These are phyloP conservation scores for Gallinago stenura DNA, from an alignment of 2,797 vertebrate species.

Conservation along the genomic window DNA sequence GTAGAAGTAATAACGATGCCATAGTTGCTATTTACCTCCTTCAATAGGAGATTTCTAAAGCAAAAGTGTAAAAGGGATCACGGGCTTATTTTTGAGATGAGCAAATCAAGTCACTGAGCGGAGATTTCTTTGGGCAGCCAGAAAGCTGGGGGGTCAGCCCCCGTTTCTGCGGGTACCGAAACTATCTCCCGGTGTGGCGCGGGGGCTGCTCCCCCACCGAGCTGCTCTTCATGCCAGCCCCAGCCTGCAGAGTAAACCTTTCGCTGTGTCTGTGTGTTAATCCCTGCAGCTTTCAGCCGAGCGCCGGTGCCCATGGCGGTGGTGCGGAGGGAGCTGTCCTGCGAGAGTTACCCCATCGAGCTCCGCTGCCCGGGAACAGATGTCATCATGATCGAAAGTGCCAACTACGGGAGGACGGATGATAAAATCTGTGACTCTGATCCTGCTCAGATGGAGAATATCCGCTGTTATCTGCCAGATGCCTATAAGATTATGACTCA, in stretches of 20 bases:
- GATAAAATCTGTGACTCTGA: slow-evolving; percentile 99
- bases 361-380: slow-evolving; percentile 98
- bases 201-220: not conserved
- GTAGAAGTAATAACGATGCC: not conserved
- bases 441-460: slow-evolving; percentile 99
- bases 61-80: not conserved
- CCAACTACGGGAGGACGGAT: slow-evolving; percentile 98
- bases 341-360: slow-evolving; percentile 98
- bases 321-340: slow-evolving; percentile 96
- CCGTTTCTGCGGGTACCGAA: not conserved
- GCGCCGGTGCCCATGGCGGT: slow-evolving; percentile 97
- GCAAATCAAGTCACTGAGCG: not conserved
- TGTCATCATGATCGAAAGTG: slow-evolving; percentile 99
- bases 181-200: too few relatives aligned
- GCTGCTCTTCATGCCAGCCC: not conserved
- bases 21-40: not conserved
- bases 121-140: not conserved
- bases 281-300: slow-evolving; percentile 89
- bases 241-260: not conserved
- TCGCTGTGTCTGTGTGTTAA: slow-evolving; percentile 35
- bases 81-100: not conserved
- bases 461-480: slow-evolving; percentile 97
- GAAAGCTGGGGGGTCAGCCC: not conserved
- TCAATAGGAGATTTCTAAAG: not conserved
- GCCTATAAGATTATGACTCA: slow-evolving; percentile 99